These are phyloP conservation scores for Ammodytes marinus DNA, from an alignment of 2,113 vertebrate genomes.

Conservation along the genomic window DNA sequence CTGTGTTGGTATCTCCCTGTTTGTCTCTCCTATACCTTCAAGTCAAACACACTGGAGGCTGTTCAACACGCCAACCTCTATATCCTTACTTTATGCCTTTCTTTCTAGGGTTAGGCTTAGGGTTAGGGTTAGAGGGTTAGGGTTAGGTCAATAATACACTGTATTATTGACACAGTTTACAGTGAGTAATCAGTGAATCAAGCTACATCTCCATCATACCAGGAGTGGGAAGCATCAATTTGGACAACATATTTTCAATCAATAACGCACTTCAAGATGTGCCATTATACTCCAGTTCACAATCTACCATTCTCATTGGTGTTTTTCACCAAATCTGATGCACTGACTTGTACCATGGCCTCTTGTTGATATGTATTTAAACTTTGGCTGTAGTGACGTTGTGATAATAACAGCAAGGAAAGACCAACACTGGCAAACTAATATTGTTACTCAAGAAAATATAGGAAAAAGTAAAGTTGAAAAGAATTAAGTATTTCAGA, in stretches of 20 bases:
- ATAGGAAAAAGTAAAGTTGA: neutral
- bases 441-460: conserved; percentile 5
- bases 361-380: neutral
- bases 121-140: too few relatives aligned
- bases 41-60: too few relatives aligned
- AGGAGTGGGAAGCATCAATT: neutral
- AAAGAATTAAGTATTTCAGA: neutral
- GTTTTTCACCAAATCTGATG: neutral
- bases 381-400: neutral
- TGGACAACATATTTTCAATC: neutral
- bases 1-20: conserved; percentile 30
- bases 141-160: neutral
- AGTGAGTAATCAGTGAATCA: neutral
- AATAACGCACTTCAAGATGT: neutral
- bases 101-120: too few relatives aligned
- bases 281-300: neutral
- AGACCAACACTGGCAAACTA: neutral
- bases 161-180: neutral
- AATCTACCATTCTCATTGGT: neutral
- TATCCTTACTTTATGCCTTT: neutral
- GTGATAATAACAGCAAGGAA: neutral
- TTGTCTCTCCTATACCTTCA: too few relatives aligned
- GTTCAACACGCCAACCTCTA: neutral
- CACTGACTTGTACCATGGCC: neutral
- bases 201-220: neutral